These are phyloP conservation scores for Pampus argenteus DNA, from an alignment of 2,797 vertebrate genomes.

Conservation along the genomic window DNA sequence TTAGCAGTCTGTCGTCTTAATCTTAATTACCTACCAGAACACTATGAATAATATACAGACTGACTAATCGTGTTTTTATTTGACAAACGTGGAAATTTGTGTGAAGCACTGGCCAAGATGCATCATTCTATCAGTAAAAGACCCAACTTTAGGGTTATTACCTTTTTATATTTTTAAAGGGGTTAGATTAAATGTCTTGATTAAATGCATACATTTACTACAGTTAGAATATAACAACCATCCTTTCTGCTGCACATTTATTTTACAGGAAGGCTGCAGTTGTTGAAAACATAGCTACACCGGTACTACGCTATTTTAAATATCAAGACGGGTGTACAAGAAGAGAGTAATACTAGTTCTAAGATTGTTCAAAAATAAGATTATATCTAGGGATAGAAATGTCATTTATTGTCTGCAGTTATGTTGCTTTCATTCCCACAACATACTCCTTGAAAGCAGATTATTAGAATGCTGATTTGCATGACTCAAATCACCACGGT, in stretches of 20 bases:
- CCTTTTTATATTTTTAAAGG: background rate
- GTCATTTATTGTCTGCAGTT: background rate
- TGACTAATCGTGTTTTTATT: slow-evolving; percentile 9
- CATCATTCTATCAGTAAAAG: background rate
- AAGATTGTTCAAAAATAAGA: background rate
- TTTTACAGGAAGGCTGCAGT: background rate
- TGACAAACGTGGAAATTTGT: background rate
- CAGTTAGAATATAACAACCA: background rate
- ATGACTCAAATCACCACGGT: background rate
- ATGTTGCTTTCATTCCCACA: background rate
- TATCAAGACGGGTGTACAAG: background rate
- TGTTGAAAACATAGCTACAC: no score
- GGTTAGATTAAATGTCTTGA: background rate
- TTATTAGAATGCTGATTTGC: slow-evolving; percentile 1
- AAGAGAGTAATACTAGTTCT: background rate
- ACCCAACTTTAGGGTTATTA: background rate
- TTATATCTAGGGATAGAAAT: background rate
- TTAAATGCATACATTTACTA: background rate
- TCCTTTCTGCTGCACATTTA: background rate
- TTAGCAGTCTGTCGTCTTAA: slow-evolving; percentile 11
- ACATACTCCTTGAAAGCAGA: background rate
- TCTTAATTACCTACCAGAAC: slow-evolving; percentile 17
- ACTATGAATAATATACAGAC: background rate
- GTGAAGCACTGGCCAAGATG: background rate
- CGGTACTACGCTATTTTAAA: background rate